Evolutionary conservation across 2,113 vertebrate species (phyloP), one percentile per base, ranked within the genome.

Genomic region (Trochalopteron elliotii): DNA sequence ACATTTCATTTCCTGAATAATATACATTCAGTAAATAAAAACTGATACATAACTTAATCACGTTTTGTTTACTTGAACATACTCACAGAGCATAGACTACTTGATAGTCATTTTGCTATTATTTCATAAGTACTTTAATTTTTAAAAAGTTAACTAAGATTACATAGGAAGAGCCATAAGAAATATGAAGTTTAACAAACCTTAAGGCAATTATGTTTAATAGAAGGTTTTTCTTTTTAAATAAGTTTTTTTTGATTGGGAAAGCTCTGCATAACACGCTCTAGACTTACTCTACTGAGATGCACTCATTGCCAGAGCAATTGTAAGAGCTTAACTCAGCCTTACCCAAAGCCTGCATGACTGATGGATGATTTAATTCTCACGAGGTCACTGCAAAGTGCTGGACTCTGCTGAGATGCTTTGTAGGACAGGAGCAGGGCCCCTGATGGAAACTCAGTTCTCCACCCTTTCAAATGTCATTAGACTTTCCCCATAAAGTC

Each of bases 1-100:
- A 94, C 90, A 59, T 77, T 90, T 89, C 75, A 60, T 67, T 82
- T 90, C 55, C 55, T 79, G 82, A 91, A 85, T 67, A 61, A 37
- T 49, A 55, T 31, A 53, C 14, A 39, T 47, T 79, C 53, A 79
- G 42, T 55, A 87, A 91, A 89, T 49, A 94, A 84, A 94, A 89
- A 27, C 3, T 31, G 39, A 68, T 61, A 64, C 7, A 27, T 75
- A 84, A 78, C 42, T 75, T 57, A 44, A 90, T 57, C 19, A 71
- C 22, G 0, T 42, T 88, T 90, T 70, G 21, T 71, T 93, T 89
- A 53, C 78, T 72, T 50, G 50, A 77, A 56, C 15, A 42, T 37
- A 60, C 59, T 27, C 35, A 60, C 3, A 37, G 39, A 24, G 18
- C 33, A 50, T 5, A 45, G 30, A 65, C n/a, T 33, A 60, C 19